Evolutionary conservation across 1,140 invertebrate genomes (phyloP), one percentile per base, ranked within the genome.

Genomic region (Conus betulinus): DNA sequence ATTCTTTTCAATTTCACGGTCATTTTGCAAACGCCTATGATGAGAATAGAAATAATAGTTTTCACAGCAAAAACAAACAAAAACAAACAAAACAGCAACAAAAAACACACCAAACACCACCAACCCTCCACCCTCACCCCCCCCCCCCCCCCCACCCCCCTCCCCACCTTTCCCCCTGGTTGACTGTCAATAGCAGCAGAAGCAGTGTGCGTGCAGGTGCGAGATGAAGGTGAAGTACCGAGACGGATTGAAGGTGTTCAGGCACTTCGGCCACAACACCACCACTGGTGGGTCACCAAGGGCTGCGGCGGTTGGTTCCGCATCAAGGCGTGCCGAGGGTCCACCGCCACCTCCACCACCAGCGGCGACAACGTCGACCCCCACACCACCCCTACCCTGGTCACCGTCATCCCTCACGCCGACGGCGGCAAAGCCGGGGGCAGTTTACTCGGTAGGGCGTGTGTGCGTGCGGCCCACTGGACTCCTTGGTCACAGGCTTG

Each of bases 271-370:
- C 20, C 88, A 81, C 79, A 90, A 90, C 85, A 15, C 57, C 15
- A 88, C 84, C 87, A 90, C 85, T 88, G 84, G 87, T 90, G 89
- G 89, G 89, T 90, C 60, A 87, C 86, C 63, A 88, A 87, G 85
- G 89, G 89, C 1, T 90, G 89, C n/a, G 87, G 87, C 0, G 89
- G 84, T 8, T 88, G 84, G 89, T 90, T 90, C 85, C 25, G 74
- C 84, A 84, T 90, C 79, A 88, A 60, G 10, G 89, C 85, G 25
- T 90, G 89, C 55, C 63, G 27, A 5, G 17, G 15, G 11, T 0
- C 52, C 51, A 5, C 3, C 71, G 27, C 52, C 85, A 57, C 23
- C 74, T 5, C 55, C 74, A 53, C 23, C 20, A 11, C n/a, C n/a
- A 83, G 1, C 13, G 20, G 20, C 17, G 76, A 51, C 79, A 85